Evolutionary conservation across 2,888 invertebrate genomes (phyloP), one percentile per base, ranked within the genome.

Genomic region (Stenchaetothrips biformis): DNA sequence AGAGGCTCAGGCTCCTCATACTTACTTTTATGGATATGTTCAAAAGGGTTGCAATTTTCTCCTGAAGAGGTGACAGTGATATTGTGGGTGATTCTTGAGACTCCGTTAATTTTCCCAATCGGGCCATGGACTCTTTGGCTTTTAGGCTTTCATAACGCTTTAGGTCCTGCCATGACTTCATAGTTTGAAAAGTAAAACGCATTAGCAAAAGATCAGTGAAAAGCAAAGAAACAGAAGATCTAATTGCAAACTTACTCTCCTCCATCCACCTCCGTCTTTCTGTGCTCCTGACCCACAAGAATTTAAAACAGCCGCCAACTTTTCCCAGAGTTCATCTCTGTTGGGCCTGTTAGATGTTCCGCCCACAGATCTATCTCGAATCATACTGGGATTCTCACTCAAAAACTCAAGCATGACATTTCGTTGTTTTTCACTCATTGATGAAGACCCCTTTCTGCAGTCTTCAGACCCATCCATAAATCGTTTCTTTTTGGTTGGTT

Each of bases 71-170:
- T 0, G 67, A 74, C 21, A 74, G 67, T 9, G 11, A 21, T 11
- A 74, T 11, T 7, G 21, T 21, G 21, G 67, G 67, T 25, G 7
- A 11, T 21, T 74, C 21, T 25, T 74, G 11, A 21, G 6, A 18
- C 59, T 59, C 59, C 4, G 59, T 13, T 16, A 13, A 18, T 18
- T 59, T 25, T 25, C 25, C 21, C 11, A 74, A 25, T 25, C 25
- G 25, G 11, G 67, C 25, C 67, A 74, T 74, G 21, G 67, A 74
- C 7, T 74, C 67, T 21, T 74, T 74, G 7, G 67, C 67, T 25
- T 74, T 74, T 11, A 74, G 67, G 25, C 67, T 74, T 74, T 74
- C 67, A 25, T 74, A 74, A 25, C 67, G 67, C 25, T 74, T 74
- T 11, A 74, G 11, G 25, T 74, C 67, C n/a, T 74, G 67, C 67